Conservation (phyloP, 2,113 vertebrate species). For the Pungitius pungitius region DNA sequence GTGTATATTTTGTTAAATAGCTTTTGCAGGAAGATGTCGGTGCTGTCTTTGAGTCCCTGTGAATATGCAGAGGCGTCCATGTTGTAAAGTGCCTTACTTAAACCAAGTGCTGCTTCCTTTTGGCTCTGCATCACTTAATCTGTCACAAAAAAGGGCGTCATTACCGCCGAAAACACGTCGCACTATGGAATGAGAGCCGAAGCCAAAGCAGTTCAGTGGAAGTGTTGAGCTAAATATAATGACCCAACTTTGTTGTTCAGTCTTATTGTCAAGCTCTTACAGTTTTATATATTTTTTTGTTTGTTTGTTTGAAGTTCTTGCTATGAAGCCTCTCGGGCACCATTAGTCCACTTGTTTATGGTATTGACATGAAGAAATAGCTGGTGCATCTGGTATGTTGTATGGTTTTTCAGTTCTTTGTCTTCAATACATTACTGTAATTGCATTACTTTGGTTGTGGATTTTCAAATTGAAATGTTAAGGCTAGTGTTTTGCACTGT, state of each 20-base stretch:
- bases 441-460: conserved; percentile 17
- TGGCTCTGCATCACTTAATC: conserved; percentile 10
- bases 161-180: background rate
- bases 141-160: background rate
- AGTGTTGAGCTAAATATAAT: background rate
- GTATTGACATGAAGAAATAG: background rate
- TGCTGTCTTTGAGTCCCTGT: conserved; percentile 20
- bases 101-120: conserved; percentile 28
- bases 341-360: background rate
- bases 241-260: background rate
- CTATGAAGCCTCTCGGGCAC: background rate
- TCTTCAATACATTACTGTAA: conserved; percentile 16
- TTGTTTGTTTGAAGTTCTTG: conserved; percentile 6
- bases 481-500: conserved; percentile 26
- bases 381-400: background rate
- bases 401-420: background rate
- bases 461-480: conserved; percentile 41
- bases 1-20: background rate
- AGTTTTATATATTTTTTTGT: background rate
- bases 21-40: conserved; percentile 7
- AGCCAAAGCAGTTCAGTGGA: background rate
- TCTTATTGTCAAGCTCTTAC: conserved; percentile 12
- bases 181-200: background rate
- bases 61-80: conserved; percentile 6
- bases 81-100: conserved; percentile 63